These are phyloP conservation scores for Willowsia nigromaculata DNA, from an alignment of 2,888 invertebrate genomes.

Conservation along the genomic window DNA sequence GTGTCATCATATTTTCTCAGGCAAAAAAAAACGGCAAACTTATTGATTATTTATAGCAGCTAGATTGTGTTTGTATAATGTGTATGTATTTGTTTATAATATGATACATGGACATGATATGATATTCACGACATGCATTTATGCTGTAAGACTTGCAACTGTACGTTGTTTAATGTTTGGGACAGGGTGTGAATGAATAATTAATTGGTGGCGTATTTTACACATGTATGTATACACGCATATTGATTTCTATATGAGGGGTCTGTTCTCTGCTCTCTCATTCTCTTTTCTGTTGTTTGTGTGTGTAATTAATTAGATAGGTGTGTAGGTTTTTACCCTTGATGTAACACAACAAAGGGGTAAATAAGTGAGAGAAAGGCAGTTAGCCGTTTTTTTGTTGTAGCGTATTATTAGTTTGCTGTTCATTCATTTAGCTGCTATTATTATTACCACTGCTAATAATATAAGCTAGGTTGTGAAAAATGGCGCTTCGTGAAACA, in stretches of 20 bases:
- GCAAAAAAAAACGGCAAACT: neutral
- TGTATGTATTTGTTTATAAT: neutral
- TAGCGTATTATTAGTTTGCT: slow-evolving; percentile 11
- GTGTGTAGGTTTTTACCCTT: slow-evolving; percentile 11
- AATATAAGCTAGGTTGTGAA: neutral
- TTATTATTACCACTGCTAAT: neutral
- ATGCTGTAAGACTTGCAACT: neutral
- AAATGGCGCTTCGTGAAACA: slow-evolving; percentile 65
- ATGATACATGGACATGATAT: neutral
- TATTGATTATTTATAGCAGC: slow-evolving; percentile 28
- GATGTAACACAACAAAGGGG: slow-evolving; percentile 19
- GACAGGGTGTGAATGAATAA: slow-evolving; percentile 44
- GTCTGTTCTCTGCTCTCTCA: neutral
- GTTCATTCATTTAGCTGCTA: neutral
- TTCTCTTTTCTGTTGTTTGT: neutral
- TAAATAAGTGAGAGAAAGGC: slow-evolving; percentile 4
- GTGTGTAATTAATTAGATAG: slow-evolving; percentile 27
- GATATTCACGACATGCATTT: neutral
- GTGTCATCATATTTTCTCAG: neutral
- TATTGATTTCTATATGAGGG: slow-evolving; percentile 15
- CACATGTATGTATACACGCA: slow-evolving; percentile 29
- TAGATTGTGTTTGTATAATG: neutral
- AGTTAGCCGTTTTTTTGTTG: slow-evolving; percentile 5
- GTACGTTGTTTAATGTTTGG: neutral
- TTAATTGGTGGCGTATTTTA: slow-evolving; percentile 31